Evolutionary conservation across 2,888 invertebrate genomes (phyloP), one percentile per base, ranked within the genome.

Genomic region (Fragum sueziense): DNA sequence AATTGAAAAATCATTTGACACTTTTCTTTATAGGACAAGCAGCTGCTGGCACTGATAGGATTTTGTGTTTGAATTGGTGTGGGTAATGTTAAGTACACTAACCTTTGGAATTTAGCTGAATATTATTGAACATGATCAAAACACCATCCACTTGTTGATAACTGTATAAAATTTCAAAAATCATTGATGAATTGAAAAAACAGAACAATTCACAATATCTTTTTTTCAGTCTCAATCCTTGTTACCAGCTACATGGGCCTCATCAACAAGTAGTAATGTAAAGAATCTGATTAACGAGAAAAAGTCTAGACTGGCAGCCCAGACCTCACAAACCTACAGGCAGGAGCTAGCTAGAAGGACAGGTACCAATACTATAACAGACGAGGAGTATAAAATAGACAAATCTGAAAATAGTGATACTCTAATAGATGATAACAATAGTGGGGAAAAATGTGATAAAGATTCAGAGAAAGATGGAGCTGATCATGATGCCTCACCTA

Each of bases 241-340:
- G 31, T 70, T 84, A 6, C 83, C 83, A 9, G 67, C 65, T 52
- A 75, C 75, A 31, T 84, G 83, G 83, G 79, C 80, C 27, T 72
- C 80, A 27, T 51, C 78, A 14, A 41, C 33, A 47, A 74, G n/a
- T 1, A 54, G 62, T 14, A 67, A 82, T 73, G 76, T 82, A 70
- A 82, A 79, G 59, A 82, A 82, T 27, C 52, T 82, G 17, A 82
- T 82, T 52, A 82, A 79, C 54, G 82, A 82, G 62, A 82, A 82
- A 65, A 82, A 82, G 41, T 72, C 78, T 7, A 69, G 73, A 25
- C 76, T 82, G 2, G 82, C 82, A 65, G 82, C 76, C 9, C 75
- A 79, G 72, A 82, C 82, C 1, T 78, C 78, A 6, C 75, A 82
- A 41, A 70, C 75, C 31, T 82, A 82, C 27, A 69, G 82, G 47